Conservation (phyloP, 2,113 vertebrate genomes). For the Holacanthus passer region DNA sequence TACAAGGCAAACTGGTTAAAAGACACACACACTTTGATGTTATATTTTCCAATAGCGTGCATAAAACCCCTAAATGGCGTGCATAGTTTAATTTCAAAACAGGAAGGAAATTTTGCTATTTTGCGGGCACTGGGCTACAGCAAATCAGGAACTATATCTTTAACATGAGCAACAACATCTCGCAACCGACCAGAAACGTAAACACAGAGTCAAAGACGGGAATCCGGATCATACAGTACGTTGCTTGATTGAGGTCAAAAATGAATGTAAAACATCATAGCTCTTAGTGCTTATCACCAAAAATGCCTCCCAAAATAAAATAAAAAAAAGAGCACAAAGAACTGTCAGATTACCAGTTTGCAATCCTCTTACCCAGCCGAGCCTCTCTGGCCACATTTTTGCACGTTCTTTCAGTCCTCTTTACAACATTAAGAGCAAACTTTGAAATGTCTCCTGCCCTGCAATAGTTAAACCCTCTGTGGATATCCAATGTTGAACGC, state of each 20-base stretch:
- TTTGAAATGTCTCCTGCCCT: neutral
- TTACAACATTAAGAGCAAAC: neutral
- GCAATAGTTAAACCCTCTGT: slow-evolving; percentile 27
- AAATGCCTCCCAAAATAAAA: slow-evolving; percentile 9
- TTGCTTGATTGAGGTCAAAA: neutral
- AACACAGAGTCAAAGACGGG: neutral
- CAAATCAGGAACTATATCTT: slow-evolving; percentile 35
- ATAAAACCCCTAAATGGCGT: neutral
- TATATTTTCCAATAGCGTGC: neutral
- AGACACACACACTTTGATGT: neutral
- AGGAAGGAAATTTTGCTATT: slow-evolving; percentile 40
- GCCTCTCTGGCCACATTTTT: neutral
- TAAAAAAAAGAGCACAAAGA: neutral
- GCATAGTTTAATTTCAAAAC: slow-evolving; percentile 12
- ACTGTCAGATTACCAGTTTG: slow-evolving; percentile 9
- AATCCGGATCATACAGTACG: neutral
- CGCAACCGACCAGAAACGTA: neutral
- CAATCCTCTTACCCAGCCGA: slow-evolving; percentile 5
- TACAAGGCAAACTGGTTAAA: neutral
- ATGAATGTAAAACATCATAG: neutral
- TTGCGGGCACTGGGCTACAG: neutral
- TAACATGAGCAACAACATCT: neutral
- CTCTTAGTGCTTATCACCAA: neutral
- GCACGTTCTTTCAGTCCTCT: neutral
- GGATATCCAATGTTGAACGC: slow-evolving; percentile 14